A percentile compares a stretch with the other conserved stretches of the same genome.
Conservation (phyloP, 2,113 vertebrate species). For the Aphyosemion australe region DNA sequence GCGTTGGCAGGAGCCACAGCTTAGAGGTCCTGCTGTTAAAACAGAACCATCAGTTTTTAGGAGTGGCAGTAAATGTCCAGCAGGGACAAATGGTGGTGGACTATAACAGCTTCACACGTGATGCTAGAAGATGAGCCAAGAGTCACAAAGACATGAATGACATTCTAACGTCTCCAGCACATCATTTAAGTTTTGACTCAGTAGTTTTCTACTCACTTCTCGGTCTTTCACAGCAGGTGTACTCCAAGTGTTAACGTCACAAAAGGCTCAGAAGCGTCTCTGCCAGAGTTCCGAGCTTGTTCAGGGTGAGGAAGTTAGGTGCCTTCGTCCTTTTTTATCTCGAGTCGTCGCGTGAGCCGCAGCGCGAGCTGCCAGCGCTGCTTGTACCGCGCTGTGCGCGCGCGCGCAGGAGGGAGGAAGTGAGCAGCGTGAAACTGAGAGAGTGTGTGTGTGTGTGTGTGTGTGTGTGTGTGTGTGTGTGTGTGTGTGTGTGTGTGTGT, state of each 20-base stretch:
- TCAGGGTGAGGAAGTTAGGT: conserved; percentile 5
- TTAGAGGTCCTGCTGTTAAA: conserved; percentile 6
- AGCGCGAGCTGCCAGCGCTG: conserved; percentile 28
- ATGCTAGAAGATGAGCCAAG: not conserved
- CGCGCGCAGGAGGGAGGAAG: conserved; percentile 22
- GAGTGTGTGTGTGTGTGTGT: not conserved
- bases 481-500: too few relatives aligned
- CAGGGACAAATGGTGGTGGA: not conserved
- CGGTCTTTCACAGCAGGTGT: not conserved
- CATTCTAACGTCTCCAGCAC: too few relatives aligned
- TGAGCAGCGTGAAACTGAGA: conserved; percentile 4
- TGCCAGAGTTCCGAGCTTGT: not conserved
- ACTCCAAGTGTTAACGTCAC: not conserved
- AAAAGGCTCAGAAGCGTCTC: not conserved
- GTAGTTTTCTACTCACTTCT: conserved; percentile 35
- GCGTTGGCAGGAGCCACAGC: conserved; percentile 34
- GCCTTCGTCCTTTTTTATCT: conserved; percentile 8
- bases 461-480: not conserved
- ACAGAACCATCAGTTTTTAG: not conserved
- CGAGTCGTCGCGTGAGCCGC: conserved; percentile 12
- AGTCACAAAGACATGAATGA: too few relatives aligned
- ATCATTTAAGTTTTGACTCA: not conserved
- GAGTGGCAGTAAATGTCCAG: not conserved
- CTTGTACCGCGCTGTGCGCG: not conserved
- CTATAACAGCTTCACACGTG: too few relatives aligned